These are phyloP conservation scores for Gallinago paraguaiae DNA, from an alignment of 2,113 vertebrate species.

Conservation along the genomic window DNA sequence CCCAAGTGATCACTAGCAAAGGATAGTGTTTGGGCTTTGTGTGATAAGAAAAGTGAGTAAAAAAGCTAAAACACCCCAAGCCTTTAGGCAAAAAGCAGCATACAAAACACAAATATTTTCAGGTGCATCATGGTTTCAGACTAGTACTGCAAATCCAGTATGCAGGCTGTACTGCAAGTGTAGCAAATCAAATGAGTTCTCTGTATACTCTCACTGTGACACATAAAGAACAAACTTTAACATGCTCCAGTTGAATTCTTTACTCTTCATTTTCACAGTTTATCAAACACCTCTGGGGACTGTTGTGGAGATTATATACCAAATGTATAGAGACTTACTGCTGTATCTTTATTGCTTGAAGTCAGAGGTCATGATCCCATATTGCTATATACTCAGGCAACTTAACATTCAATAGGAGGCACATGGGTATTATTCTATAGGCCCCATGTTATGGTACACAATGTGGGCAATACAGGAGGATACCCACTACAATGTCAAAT, in stretches of 20 bases:
- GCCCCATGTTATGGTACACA: accelerated
- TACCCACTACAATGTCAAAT: neutral
- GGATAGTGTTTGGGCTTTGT: neutral
- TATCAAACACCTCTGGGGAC: neutral
- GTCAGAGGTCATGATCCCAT: neutral
- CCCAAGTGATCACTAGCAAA: neutral
- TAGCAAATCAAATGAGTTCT: neutral
- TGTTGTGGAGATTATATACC: neutral
- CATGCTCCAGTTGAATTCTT: neutral
- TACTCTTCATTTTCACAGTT: neutral
- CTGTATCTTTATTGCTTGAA: neutral
- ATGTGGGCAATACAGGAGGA: neutral
- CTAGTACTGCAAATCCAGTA: neutral
- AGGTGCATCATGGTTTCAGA: neutral
- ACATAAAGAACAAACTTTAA: neutral
- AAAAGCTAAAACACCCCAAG: neutral
- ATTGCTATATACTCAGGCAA: neutral
- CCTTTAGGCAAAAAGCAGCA: neutral
- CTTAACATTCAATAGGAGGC: neutral
- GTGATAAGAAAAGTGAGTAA: neutral
- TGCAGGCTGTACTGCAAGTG: neutral
- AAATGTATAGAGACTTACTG: neutral
- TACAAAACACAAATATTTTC: neutral
- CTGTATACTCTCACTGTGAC: neutral
- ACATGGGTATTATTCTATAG: neutral